phyloP scores from a whole-genome alignment of 2,797 vertebrate species.

The Rhinatrema bivittatum region DNA sequence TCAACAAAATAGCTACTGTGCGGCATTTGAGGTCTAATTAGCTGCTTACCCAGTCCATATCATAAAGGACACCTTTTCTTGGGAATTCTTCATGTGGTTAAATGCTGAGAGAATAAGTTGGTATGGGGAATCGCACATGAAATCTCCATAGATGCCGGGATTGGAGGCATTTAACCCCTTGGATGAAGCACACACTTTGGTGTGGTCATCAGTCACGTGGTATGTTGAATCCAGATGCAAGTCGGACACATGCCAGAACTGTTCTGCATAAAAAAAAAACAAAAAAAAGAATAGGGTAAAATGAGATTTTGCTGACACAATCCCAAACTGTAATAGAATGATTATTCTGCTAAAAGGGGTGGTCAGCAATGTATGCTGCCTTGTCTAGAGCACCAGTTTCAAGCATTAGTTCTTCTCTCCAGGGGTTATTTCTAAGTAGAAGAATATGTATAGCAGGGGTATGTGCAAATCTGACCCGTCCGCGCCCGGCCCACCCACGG shows the following conservation, averaged over 20 bases:
- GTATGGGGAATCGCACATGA: constrained; percentile 89
- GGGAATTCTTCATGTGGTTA: constrained; percentile 66
- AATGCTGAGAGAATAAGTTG: constrained; percentile 86
- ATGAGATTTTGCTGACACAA: too few species aligned
- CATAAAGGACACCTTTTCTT: constrained; percentile 73
- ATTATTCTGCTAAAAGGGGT: too few species aligned
- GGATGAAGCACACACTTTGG: constrained; percentile 87
- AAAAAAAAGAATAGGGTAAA: background rate
- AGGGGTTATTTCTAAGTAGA: too few species aligned
- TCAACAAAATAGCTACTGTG: too few species aligned
- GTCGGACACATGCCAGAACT: constrained; percentile 94
- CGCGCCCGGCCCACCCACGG: too few species aligned
- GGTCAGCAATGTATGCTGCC: too few species aligned
- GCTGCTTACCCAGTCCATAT: constrained; percentile 87
- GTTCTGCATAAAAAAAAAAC: constrained; percentile 45
- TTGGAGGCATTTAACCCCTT: constrained; percentile 72
- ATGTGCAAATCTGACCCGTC: too few species aligned
- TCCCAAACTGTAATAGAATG: too few species aligned
- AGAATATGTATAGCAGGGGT: too few species aligned
- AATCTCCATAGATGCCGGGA: constrained; percentile 81
- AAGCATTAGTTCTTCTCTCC: too few species aligned
- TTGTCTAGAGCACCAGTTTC: too few species aligned
- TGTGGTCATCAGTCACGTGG: constrained; percentile 70
- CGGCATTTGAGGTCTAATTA: too few species aligned
- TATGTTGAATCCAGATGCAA: constrained; percentile 91